Conservation (phyloP, 2,888 invertebrate species). For the Anoncus sp. region DNA sequence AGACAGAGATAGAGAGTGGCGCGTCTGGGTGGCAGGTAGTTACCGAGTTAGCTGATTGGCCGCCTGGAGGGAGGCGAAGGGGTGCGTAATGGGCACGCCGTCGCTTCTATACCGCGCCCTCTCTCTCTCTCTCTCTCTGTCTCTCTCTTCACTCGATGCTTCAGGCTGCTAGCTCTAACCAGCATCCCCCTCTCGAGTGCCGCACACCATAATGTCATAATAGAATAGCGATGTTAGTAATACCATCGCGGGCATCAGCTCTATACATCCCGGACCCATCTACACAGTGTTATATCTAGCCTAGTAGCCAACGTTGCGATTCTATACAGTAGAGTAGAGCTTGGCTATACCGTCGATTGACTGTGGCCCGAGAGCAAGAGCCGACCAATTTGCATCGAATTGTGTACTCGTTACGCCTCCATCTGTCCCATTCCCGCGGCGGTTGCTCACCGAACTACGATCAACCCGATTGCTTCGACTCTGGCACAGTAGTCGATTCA, state of each 20-base stretch:
- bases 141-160: conserved; percentile 54
- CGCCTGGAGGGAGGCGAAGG: conserved; percentile 77
- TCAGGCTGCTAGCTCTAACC: conserved; percentile 52
- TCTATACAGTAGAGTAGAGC: conserved; percentile 59
- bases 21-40: conserved; percentile 77
- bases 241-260: conserved; percentile 77
- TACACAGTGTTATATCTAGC: conserved; percentile 28
- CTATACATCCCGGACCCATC: conserved; percentile 5
- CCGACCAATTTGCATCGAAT: conserved; percentile 82
- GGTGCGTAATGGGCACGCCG: conserved; percentile 69
- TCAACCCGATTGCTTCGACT: conserved; percentile 27
- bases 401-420: conserved; percentile 81
- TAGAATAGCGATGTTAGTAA: conserved; percentile 83
- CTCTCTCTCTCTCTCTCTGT: too few relatives aligned
- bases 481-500: conserved; percentile 52
- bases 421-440: conserved; percentile 74
- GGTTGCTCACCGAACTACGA: conserved; percentile 44
- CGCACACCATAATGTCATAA: conserved; percentile 80
- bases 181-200: conserved; percentile 56
- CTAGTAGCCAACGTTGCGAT: conserved; percentile 41
- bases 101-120: conserved; percentile 47
- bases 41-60: conserved; percentile 82
- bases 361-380: conserved; percentile 70
- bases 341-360: conserved; percentile 71
- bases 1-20: conserved; percentile 43